A percentile compares a stretch with the other conserved stretches of the same genome.
Evolutionary conservation across 2,113 vertebrate species (phyloP).

Genomic region (Cinclus mexicanus): DNA sequence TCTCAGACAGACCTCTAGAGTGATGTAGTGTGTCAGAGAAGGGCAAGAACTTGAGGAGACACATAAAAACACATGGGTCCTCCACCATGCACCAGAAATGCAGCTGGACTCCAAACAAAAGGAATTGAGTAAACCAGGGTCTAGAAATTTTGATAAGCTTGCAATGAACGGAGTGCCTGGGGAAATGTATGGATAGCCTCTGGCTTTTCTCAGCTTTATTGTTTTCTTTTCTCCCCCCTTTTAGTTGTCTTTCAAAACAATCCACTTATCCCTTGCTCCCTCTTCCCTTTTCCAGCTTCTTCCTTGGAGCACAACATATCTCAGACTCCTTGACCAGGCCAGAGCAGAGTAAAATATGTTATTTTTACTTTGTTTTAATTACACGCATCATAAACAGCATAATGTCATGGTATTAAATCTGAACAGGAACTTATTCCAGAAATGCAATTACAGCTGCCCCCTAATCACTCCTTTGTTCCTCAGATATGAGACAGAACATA

Average conservation of each 20-base stretch:
- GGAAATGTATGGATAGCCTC: background rate
- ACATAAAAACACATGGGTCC: background rate
- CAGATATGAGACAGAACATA: background rate
- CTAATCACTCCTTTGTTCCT: background rate
- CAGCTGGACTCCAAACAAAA: background rate
- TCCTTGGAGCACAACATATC: background rate
- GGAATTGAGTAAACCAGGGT: background rate
- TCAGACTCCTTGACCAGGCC: background rate
- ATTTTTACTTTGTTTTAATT: slow-evolving; percentile 28
- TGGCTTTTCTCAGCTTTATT: background rate
- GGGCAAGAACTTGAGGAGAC: background rate
- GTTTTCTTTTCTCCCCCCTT: background rate
- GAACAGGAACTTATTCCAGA: slow-evolving; percentile 21
- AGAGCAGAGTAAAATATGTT: background rate
- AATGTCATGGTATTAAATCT: background rate
- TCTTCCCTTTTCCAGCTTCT: background rate
- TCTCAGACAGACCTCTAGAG: background rate
- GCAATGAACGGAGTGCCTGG: background rate
- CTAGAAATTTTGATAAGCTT: background rate
- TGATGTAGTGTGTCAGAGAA: background rate
- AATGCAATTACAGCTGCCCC: slow-evolving; percentile 21
- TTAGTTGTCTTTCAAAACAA: background rate
- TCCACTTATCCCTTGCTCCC: background rate
- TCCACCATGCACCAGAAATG: background rate
- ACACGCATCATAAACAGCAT: background rate